phyloP scores from a whole-genome alignment of 2,888 invertebrate genomes.

The Augochlorella aurata region DNA sequence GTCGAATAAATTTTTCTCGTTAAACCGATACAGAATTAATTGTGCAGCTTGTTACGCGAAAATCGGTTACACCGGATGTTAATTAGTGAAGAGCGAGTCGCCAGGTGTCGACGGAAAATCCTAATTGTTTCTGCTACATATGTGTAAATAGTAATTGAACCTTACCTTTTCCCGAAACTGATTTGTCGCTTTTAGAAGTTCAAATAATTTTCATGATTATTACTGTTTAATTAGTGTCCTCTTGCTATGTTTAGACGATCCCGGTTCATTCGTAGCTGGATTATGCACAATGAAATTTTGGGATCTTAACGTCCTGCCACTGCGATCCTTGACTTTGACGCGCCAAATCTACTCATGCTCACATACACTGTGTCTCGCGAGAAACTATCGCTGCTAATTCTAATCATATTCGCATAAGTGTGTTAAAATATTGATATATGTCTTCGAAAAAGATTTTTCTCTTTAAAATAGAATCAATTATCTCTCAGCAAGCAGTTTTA shows the following conservation, averaged over 20 bases:
- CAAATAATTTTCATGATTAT: too few species aligned
- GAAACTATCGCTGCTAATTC: background rate
- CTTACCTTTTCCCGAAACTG: background rate
- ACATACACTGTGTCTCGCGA: background rate
- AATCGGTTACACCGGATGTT: background rate
- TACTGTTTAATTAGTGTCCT: background rate
- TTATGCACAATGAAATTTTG: background rate
- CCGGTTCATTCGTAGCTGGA: background rate
- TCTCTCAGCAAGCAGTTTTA: too few species aligned
- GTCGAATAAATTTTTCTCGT: background rate
- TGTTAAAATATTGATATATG: background rate
- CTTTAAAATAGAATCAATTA: too few species aligned
- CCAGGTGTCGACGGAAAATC: background rate
- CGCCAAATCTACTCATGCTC: background rate
- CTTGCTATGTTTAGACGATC: background rate
- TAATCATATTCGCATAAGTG: conserved; percentile 18
- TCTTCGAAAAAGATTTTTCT: too few species aligned
- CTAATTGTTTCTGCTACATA: background rate
- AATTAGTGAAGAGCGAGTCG: background rate
- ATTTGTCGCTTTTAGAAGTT: background rate
- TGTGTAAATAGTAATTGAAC: background rate
- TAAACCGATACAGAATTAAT: background rate
- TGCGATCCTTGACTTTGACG: conserved; percentile 9
- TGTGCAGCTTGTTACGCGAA: background rate
- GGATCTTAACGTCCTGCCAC: background rate